phyloP scores from a whole-genome alignment of 2,888 invertebrate genomes.

The Apotomis capreana region DNA sequence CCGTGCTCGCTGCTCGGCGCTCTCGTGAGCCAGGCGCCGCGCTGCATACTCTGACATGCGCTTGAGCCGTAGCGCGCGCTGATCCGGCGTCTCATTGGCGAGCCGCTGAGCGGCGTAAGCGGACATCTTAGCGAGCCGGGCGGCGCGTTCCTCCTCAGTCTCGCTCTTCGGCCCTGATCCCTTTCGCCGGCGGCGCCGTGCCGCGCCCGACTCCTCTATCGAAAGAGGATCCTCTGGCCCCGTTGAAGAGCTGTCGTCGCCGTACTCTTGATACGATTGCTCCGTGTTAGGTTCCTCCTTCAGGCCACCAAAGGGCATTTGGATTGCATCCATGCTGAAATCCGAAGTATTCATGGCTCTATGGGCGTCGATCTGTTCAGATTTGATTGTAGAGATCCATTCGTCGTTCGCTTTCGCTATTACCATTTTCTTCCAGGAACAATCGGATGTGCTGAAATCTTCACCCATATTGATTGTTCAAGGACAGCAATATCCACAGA shows the following conservation, averaged over 20 bases:
- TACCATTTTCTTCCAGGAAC: constrained; percentile 78
- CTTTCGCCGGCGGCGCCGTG: constrained; percentile 52
- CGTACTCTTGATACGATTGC: constrained; percentile 43
- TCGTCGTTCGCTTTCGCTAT: constrained; percentile 71
- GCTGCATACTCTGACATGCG: constrained; percentile 79
- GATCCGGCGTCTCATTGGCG: constrained; percentile 73
- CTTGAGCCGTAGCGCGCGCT: constrained; percentile 66
- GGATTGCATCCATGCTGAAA: constrained; percentile 54
- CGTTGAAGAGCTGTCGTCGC: constrained; percentile 44
- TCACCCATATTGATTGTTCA: constrained; percentile 81
- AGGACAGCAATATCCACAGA: constrained; percentile 75
- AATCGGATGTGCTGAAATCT: constrained; percentile 63
- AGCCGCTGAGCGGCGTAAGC: constrained; percentile 76
- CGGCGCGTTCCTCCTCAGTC: constrained; percentile 65
- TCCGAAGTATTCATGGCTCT: constrained; percentile 51
- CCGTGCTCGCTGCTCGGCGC: constrained; percentile 68
- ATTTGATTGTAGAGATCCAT: constrained; percentile 69
- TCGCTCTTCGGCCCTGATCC: constrained; percentile 58
- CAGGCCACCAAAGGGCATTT: constrained; percentile 48
- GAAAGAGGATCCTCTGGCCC: constrained; percentile 59
- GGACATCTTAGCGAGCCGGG: constrained; percentile 73
- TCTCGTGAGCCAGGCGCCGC: constrained; percentile 67
- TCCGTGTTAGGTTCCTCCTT: constrained; percentile 50
- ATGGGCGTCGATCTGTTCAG: constrained; percentile 52
- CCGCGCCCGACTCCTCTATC: constrained; percentile 43